Evolutionary conservation across 2,888 invertebrate genomes (phyloP).

Genomic region (Xanthorhoe spadicearia): DNA sequence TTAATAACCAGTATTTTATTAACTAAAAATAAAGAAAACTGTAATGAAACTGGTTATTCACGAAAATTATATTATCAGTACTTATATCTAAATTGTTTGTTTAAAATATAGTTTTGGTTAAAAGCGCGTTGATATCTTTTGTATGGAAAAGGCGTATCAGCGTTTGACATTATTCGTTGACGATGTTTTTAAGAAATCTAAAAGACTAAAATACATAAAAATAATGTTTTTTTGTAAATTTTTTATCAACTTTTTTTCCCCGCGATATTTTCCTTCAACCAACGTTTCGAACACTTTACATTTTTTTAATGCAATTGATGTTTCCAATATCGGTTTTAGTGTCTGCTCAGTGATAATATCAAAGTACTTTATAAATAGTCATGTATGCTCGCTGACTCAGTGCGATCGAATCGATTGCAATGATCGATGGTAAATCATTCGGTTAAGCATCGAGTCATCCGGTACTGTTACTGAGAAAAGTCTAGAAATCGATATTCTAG

Average conservation of each 20-base stretch:
- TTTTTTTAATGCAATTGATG: no score
- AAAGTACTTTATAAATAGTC: constrained; percentile 1
- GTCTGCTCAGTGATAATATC: not conserved
- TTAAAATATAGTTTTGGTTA: not conserved
- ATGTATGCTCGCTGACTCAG: not conserved
- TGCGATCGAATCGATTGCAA: constrained; percentile 8
- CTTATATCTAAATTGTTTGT: not conserved
- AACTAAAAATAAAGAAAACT: no score
- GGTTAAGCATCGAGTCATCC: constrained; percentile 13
- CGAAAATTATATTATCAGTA: no score
- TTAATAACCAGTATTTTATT: no score
- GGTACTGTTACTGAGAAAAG: not conserved
- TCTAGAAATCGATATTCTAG: not conserved
- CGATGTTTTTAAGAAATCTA: no score
- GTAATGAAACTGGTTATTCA: no score
- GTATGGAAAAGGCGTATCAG: no score
- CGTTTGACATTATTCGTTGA: no score
- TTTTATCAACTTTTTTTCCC: no score
- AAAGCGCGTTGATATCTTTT: not conserved
- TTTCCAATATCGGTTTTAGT: no score
- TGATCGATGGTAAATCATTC: constrained; percentile 15
- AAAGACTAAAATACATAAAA: no score
- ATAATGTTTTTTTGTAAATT: no score
- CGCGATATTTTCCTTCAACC: not conserved
- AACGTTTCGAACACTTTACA: not conserved